These are phyloP conservation scores for Leucania comma DNA, from an alignment of 2,888 invertebrate species.

Conservation along the genomic window DNA sequence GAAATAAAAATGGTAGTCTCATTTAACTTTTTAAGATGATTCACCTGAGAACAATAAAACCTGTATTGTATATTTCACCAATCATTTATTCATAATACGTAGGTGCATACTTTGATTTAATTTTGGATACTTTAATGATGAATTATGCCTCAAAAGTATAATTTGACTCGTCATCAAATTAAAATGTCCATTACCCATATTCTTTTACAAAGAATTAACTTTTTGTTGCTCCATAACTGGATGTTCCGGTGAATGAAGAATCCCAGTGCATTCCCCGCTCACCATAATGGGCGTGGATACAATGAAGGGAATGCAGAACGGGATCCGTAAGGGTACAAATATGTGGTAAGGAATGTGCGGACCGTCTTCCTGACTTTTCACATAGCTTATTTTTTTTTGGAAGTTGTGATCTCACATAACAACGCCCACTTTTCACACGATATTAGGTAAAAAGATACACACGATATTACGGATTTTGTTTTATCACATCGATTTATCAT, in stretches of 20 bases:
- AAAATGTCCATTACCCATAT: conserved; percentile 4
- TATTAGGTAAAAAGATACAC: background rate
- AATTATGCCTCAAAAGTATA: conserved; percentile 5
- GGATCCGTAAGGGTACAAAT: conserved; percentile 75
- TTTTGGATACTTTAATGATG: conserved; percentile 2
- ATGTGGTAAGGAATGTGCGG: conserved; percentile 81
- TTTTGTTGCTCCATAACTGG: conserved; percentile 69
- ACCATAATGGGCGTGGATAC: conserved; percentile 74
- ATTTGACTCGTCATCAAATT: conserved; percentile 16
- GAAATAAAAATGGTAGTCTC: conserved; percentile 5
- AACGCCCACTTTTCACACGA: conserved; percentile 6
- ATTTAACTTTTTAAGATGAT: conserved; percentile 20
- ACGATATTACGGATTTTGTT: conserved; percentile 25
- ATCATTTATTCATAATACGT: background rate
- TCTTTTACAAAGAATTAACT: conserved; percentile 20
- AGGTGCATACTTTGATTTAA: background rate
- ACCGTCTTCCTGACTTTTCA: conserved; percentile 72
- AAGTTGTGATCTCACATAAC: conserved; percentile 21
- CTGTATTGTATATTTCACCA: conserved; percentile 7
- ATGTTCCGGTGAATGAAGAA: conserved; percentile 76
- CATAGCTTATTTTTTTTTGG: conserved; percentile 27
- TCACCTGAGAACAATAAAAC: conserved; percentile 22
- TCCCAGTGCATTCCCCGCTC: conserved; percentile 78
- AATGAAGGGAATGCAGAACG: conserved; percentile 77
- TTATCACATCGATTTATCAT: conserved; percentile 60